Evolutionary conservation across 2,113 vertebrate genomes (phyloP).

Genomic region (Pipa parva): DNA sequence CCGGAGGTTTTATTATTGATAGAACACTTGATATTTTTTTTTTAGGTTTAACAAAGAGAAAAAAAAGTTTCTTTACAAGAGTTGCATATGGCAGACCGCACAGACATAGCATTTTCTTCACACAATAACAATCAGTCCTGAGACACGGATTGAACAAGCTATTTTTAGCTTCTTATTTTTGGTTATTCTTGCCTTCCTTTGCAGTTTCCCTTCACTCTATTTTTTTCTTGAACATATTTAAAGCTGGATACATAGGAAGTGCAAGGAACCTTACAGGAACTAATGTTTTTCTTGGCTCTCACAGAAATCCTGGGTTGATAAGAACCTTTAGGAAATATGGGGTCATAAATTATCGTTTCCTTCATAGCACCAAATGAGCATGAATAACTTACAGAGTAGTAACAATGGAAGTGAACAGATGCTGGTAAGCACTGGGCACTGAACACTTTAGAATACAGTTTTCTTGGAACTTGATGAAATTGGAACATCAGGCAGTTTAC

Average conservation of each 20-base stretch:
- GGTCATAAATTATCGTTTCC: conserved; percentile 47
- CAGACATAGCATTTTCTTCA: conserved; percentile 61
- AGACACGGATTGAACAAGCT: conserved; percentile 60
- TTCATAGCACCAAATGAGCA: conserved; percentile 37
- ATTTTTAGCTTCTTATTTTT: conserved; percentile 82
- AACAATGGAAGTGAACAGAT: background rate
- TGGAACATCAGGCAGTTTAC: too few relatives aligned
- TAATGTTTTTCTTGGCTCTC: conserved; percentile 55
- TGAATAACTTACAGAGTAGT: conserved; percentile 16
- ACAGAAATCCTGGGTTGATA: conserved; percentile 57
- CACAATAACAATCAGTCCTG: conserved; percentile 65
- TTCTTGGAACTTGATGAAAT: too few relatives aligned
- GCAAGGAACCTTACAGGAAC: conserved; percentile 56
- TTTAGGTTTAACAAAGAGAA: too few relatives aligned
- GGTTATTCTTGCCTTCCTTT: conserved; percentile 68
- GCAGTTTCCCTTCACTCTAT: conserved; percentile 65
- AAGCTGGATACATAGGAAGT: conserved; percentile 58
- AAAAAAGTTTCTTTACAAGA: background rate
- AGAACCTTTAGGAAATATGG: conserved; percentile 53
- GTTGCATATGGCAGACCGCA: conserved; percentile 52
- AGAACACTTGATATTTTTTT: too few relatives aligned
- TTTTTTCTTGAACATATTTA: conserved; percentile 56
- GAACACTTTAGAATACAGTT: background rate
- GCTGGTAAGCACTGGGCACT: background rate
- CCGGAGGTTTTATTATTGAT: too few relatives aligned